A percentile compares a stretch with the other conserved stretches of the same genome.
Conservation (phyloP, 2,888 invertebrate species). For the Andrena flavipes region DNA sequence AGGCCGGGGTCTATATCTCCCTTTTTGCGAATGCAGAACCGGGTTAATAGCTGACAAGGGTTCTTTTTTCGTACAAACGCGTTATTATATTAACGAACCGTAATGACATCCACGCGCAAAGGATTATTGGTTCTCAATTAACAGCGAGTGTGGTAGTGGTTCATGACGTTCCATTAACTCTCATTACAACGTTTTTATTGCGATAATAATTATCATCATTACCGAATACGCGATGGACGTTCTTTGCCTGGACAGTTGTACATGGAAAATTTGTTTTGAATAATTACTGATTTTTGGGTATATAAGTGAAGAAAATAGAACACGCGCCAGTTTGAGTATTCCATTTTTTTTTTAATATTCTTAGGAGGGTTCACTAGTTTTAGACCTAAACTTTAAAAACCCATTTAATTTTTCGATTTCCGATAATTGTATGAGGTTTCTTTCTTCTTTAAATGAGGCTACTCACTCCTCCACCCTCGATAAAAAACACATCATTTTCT, state of each 20-base stretch:
- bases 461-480: too few relatives aligned
- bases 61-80: neutral
- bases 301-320: too few relatives aligned
- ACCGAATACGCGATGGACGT: neutral
- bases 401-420: too few relatives aligned
- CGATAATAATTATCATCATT: slow-evolving; percentile 22
- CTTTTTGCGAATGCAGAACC: slow-evolving; percentile 31
- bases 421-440: too few relatives aligned
- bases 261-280: slow-evolving; percentile 10
- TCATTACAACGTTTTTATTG: neutral
- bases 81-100: slow-evolving; percentile 32
- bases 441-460: too few relatives aligned
- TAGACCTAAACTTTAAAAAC: too few relatives aligned
- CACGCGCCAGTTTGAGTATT: too few relatives aligned
- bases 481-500: too few relatives aligned
- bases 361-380: too few relatives aligned
- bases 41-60: slow-evolving; percentile 11
- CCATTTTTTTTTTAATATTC: too few relatives aligned
- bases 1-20: neutral
- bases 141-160: slow-evolving; percentile 9
- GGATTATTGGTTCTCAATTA: slow-evolving; percentile 52
- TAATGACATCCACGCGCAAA: slow-evolving; percentile 41
- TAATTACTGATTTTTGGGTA: too few relatives aligned
- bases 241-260: neutral
- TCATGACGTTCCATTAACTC: neutral